Conservation (phyloP, 2,113 vertebrate species). For the Pterocles orientalis region DNA sequence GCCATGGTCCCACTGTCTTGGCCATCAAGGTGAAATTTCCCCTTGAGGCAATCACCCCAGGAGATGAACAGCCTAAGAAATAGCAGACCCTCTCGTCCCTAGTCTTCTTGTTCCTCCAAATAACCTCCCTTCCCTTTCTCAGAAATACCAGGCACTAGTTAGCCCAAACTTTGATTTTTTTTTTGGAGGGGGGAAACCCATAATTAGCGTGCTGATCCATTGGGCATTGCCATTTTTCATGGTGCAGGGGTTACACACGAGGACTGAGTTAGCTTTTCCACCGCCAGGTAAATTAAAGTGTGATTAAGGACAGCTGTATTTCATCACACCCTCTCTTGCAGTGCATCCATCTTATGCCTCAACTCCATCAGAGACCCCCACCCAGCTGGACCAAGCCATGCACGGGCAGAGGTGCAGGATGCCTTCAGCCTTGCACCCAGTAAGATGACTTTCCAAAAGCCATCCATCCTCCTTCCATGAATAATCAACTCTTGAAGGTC, state of each 20-base stretch:
- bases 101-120: neutral
- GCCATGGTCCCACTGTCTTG: neutral
- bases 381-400: neutral
- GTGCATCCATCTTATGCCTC: neutral
- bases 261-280: neutral
- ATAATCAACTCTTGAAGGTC: neutral
- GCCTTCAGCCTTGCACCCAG: neutral
- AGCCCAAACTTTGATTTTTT: neutral
- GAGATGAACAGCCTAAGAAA: neutral
- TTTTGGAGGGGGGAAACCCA: neutral
- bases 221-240: too few relatives aligned
- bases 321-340: fast-evolving
- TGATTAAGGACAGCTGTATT: neutral
- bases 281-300: fast-evolving
- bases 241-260: neutral
- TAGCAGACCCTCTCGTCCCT: fast-evolving
- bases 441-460: fast-evolving
- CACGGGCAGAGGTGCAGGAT: fast-evolving
- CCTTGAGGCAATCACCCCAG: neutral
- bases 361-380: neutral
- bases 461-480: neutral
- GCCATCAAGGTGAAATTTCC: neutral
- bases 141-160: neutral
- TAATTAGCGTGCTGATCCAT: neutral
- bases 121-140: neutral